Evolutionary conservation across 2,113 vertebrate species (phyloP).

Genomic region (Thymallus thymallus): DNA sequence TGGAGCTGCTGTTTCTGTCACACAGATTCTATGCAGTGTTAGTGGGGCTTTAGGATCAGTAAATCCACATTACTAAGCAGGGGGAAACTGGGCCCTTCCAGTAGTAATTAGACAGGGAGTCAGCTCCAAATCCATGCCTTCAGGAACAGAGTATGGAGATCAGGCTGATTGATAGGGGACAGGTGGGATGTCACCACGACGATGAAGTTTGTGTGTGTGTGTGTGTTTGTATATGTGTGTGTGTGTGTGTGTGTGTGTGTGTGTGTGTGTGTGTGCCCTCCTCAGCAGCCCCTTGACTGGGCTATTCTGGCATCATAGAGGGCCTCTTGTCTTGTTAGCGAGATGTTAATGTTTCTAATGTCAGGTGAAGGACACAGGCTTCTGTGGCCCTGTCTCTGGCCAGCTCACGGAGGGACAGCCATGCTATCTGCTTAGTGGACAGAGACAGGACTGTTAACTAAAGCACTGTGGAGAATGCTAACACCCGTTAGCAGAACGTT

Average conservation of each 20-base stretch:
- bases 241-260: conserved; percentile 19
- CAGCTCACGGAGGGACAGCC: conserved; percentile 3
- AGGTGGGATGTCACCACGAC: conserved; percentile 71
- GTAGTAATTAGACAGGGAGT: conserved; percentile 60
- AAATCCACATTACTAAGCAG: conserved; percentile 55
- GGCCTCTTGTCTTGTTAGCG: conserved; percentile 57
- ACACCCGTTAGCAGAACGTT: conserved; percentile 27
- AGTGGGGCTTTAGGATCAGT: conserved; percentile 57
- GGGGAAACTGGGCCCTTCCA: conserved; percentile 47
- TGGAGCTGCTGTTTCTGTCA: conserved; percentile 39
- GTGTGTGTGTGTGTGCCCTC: conserved; percentile 10
- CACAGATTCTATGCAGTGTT: conserved; percentile 55
- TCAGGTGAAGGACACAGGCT: conserved; percentile 39
- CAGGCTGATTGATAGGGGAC: conserved; percentile 62
- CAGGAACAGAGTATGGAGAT: conserved; percentile 57
- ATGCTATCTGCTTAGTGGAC: conserved; percentile 11
- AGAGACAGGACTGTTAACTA: conserved; percentile 26
- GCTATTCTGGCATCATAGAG: conserved; percentile 34
- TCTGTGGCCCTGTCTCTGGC: conserved; percentile 1
- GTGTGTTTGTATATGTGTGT: conserved; percentile 23
- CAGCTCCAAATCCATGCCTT: conserved; percentile 43
- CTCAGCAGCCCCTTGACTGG: conserved; percentile 36
- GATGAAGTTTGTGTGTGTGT: conserved; percentile 35
- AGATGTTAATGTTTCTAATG: conserved; percentile 56
- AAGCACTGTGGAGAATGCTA: conserved; percentile 39